Base-by-base conservation (phyloP, 1,140 invertebrate species). In the Chironomus striatipennis region DNA sequence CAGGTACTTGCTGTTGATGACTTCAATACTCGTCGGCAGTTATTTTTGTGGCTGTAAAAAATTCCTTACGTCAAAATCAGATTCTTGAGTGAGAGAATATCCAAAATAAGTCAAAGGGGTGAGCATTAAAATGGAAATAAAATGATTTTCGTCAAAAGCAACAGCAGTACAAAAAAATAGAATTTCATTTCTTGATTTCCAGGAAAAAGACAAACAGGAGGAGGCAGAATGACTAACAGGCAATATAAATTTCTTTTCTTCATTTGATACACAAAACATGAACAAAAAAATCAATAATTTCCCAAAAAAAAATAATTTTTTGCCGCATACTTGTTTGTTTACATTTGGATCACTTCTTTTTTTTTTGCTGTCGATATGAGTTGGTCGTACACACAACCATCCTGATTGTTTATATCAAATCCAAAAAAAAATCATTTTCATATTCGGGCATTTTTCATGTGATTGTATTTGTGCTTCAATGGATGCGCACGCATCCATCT, bases 271-370 rank as follows among this genome's bases (percentile, higher is more conserved):
- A 47, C 10, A 43, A 43, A 5, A 43, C 5, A 43, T 10, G 15
- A 2, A 47, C 43, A 47, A 47, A 47, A 43, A 47, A 57, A 57
- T 57, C 47, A n/a, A 57, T 57, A 57, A 57, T 57, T 57, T 57
- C 47, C 47, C 47, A n/a, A 57, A 57, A 57, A 57, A 57, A 57
- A 57, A n/a, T 57, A 12, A 34, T n/a, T 15, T 47, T 47, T 2
- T 57, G 47, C 47, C 47, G 47, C 9, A 57, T 57, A 57, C 47
- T 57, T 57, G 12, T 57, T 57, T 57, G 47, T 57, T 57, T 57
- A 57, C 47, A n/a, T 57, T 57, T 57, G 47, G n/a, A 57, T 57
- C 47, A 57, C 12, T 57, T 57, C 12, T 15, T 47, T 47, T 15
- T 47, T 15, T 15, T 47, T 47, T n/a, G n/a, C n/a, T 34, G 24